These are phyloP conservation scores for Corvus cornix DNA, from an alignment of 2,113 vertebrate genomes.

Conservation along the genomic window DNA sequence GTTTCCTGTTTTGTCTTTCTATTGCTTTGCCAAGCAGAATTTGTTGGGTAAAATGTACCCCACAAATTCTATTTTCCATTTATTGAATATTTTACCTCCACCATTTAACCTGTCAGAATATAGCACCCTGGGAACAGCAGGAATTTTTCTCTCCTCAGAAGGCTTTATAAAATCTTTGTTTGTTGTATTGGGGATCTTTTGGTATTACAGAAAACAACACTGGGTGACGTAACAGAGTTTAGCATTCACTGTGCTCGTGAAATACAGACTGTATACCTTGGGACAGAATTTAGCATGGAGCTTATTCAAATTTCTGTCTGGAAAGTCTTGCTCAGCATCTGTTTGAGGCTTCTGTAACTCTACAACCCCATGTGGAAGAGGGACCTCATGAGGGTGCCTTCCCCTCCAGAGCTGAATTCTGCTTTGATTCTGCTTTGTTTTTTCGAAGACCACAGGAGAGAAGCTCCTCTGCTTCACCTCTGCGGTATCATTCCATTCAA, in stretches of 20 bases:
- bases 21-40: background rate
- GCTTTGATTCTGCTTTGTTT: background rate
- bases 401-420: background rate
- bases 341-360: background rate
- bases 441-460: background rate
- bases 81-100: background rate
- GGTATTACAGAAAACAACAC: rapidly evolving
- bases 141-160: background rate
- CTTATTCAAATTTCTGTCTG: background rate
- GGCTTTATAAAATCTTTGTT: background rate
- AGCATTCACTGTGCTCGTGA: background rate
- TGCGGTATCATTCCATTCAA: background rate
- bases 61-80: background rate
- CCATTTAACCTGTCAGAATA: background rate
- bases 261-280: background rate
- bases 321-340: background rate
- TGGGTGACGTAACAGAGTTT: background rate
- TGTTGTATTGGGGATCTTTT: background rate
- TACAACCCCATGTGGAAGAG: background rate
- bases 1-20: background rate
- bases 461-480: background rate
- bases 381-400: background rate
- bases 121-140: background rate
- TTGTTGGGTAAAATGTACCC: background rate
- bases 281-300: background rate